Base-by-base conservation (phyloP, 64 coral and sea anemone species). In the Montipora capricornis region DNA sequence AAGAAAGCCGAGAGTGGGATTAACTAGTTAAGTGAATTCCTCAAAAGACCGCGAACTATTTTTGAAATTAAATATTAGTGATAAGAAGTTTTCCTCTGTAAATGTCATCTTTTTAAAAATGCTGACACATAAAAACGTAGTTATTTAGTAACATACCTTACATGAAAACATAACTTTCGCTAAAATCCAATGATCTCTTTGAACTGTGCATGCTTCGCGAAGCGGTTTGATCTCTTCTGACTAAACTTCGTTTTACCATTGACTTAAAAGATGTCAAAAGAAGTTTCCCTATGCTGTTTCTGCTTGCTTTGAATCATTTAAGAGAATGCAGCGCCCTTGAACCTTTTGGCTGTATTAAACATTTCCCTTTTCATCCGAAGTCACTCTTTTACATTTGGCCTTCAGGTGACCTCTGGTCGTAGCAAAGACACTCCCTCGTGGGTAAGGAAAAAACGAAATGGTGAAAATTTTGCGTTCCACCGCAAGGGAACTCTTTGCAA, bases 1-100 rank as follows among this genome's bases (percentile, higher is more conserved):
- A 78, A 78, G 76, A 47, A 22, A 78, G 76, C 76, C 47, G 47
- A 49, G 45, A 49, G 76, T 50, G 17, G 47, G 76, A 78, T 78
- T 78, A 78, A 48, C 4, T 17, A 17, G 15, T 5, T 49, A 49
- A 78, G 76, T 78, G 17, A 78, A 50, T 49, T 78, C 76, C 47
- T 78, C 19, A 46, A 16, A 7, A 14, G 44, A 51, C 45, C 76
- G 76, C 45, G 47, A 7, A 19, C 4, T 78, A n/a, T 13, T 49
- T 2, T 46, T 47, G 73, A 26, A 49, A 9, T 16, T 19, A 49
- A 7, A 16, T 15, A 0, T 78, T 68, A 3, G 14, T 5, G 14
- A n/a, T 5, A 68, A 4, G 20, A n/a, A 71, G 2, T 71, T 71
- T 24, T 71, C 19, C 5, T 5, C 19, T 15, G 11, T 14, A 16